phyloP scores from a whole-genome alignment of 2,888 invertebrate species.

The Noctua pronuba region DNA sequence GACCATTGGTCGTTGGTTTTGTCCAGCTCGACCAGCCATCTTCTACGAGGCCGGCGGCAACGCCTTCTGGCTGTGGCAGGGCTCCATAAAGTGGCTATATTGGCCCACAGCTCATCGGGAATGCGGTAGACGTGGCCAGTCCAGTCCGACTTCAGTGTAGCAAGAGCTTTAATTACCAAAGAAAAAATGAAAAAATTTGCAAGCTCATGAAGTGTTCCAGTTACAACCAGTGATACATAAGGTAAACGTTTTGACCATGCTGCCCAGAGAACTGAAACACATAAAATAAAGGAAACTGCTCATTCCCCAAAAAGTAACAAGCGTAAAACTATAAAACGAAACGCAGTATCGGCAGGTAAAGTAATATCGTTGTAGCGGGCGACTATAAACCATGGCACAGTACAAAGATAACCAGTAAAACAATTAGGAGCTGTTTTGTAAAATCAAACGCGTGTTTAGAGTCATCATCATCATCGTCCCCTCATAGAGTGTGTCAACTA shows the following conservation, averaged over 20 bases:
- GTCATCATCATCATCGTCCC: too few relatives aligned
- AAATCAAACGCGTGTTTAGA: not conserved
- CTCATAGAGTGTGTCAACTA: too few relatives aligned
- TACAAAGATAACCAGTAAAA: not conserved
- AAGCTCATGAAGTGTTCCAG: not conserved
- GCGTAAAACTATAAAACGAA: constrained; percentile 43
- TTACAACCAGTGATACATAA: not conserved
- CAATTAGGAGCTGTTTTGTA: not conserved
- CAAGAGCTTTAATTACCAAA: not conserved
- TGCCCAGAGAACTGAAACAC: constrained; percentile 1
- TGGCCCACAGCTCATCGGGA: not conserved
- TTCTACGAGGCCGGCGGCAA: not conserved
- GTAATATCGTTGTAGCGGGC: constrained; percentile 27
- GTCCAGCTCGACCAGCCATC: not conserved
- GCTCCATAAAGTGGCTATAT: not conserved
- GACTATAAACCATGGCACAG: constrained; percentile 39
- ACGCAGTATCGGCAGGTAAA: constrained; percentile 43
- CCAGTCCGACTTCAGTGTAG: not conserved
- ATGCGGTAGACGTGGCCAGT: not conserved
- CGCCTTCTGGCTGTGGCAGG: not conserved
- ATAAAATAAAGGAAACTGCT: constrained; percentile 9
- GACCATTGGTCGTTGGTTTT: too few relatives aligned
- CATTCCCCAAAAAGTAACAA: constrained; percentile 16
- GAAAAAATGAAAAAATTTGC: not conserved
- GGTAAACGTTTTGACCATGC: not conserved